Base-by-base conservation (phyloP, 2,888 invertebrate genomes). In the Ectemnius cavifrons region DNA sequence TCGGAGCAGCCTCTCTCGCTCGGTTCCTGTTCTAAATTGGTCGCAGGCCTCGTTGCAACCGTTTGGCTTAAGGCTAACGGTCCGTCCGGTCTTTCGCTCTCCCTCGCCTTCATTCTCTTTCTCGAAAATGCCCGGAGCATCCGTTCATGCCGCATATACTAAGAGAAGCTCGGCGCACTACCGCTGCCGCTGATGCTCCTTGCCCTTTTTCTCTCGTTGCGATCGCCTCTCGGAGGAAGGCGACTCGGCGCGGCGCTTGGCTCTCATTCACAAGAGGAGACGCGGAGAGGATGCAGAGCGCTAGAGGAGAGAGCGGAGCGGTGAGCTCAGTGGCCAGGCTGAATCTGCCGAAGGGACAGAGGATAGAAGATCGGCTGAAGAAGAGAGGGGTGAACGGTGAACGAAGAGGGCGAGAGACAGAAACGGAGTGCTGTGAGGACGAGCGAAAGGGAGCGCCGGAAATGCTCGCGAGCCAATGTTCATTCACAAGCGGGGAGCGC, bases 391-490 rank as follows among this genome's bases (percentile, higher is more conserved):
- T 59, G 57, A 37, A 37, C 37, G 37, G 37, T 8, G 37, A 37
- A 37, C 52, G 52, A 67, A 72, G 62, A 67, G 78, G 65, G 16
- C 8, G 61, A 78, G 64, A 58, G 47, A 62, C 63, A 70, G 74
- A 77, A 75, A 77, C 67, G 71, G 64, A 70, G 73, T 69, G 60
- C 46, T 6, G 37, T 37, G 75, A 65, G 69, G 63, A 72, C 66
- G 75, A 69, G 80, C 73, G 74, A 78, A 66, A 80, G 67, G 70
- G 77, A 82, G 81, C 87, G 88, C 91, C 90, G 91, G 91, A 91
- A 91, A 90, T 85, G 88, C 86, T 80, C 82, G 86, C 89, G 85
- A 89, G 88, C 88, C 89, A 89, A 89, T 87, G 89, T 90, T 91
- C 91, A 90, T 91, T 91, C 91, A 90, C 89, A 88, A 90, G 83